Percentiles rank a stretch among this genome's conserved stretches.
These are phyloP conservation scores for Trypoxylus dichotomus DNA, from an alignment of 1,140 invertebrate species.

Conservation along the genomic window DNA sequence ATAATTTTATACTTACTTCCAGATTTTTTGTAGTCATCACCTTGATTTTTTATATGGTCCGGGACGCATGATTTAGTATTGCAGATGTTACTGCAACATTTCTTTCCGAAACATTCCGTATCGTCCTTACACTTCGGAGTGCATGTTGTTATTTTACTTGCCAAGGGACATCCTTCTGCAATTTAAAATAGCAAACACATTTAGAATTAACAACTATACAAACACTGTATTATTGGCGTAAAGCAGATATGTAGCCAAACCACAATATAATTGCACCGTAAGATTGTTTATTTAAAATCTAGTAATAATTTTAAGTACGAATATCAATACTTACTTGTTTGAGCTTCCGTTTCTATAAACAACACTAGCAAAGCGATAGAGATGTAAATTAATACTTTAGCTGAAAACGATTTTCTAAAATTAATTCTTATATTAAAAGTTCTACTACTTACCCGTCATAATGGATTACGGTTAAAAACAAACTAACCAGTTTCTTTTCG, in stretches of 20 bases:
- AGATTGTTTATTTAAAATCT: no score
- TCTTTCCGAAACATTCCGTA: slow-evolving; percentile 63
- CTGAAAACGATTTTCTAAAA: background rate
- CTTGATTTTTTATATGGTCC: slow-evolving; percentile 47
- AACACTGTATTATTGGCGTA: no score
- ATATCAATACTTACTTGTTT: slow-evolving; percentile 8
- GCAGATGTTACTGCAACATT: slow-evolving; percentile 71
- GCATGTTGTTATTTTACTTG: slow-evolving; percentile 64
- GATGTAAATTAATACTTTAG: background rate
- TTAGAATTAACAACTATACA: no score
- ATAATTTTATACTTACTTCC: slow-evolving; percentile 33
- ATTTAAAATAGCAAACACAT: background rate
- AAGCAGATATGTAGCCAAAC: no score
- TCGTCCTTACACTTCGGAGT: slow-evolving; percentile 67
- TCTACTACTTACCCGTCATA: background rate
- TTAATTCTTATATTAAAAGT: background rate
- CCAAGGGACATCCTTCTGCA: slow-evolving; percentile 60
- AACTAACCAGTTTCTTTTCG: slow-evolving; percentile 14
- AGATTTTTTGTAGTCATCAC: slow-evolving; percentile 20
- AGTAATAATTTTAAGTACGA: background rate
- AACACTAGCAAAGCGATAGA: background rate
- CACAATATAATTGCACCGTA: no score
- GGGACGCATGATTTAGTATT: slow-evolving; percentile 65
- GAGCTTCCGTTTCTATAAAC: background rate
- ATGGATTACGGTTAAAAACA: background rate